Evolutionary conservation across 2,113 vertebrate species (phyloP).

Genomic region (Gymnarchus niloticus): DNA sequence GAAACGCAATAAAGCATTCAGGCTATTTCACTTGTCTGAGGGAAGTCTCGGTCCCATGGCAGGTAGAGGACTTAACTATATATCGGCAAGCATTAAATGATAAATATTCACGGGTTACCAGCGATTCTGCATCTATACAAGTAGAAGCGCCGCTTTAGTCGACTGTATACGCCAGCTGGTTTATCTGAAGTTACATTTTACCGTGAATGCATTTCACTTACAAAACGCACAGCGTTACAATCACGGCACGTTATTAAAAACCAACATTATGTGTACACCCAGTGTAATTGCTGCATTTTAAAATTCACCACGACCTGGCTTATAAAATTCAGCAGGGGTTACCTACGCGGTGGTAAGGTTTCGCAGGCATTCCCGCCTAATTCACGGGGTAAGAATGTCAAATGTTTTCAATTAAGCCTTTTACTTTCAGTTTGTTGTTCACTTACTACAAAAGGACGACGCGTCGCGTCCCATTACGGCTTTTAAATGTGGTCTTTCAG

Average conservation of each 20-base stretch:
- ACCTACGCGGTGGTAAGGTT: no score
- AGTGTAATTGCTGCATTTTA: background rate
- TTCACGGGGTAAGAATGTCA: background rate
- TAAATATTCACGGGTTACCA: no score
- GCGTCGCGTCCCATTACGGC: background rate
- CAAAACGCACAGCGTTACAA: background rate
- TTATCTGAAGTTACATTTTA: background rate
- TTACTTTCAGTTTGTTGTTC: background rate
- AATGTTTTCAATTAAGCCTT: background rate
- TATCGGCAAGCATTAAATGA: background rate
- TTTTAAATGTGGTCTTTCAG: background rate
- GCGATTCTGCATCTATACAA: background rate
- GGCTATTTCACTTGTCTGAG: background rate
- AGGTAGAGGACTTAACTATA: background rate
- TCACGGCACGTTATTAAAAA: background rate
- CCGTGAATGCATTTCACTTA: background rate
- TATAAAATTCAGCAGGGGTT: no score
- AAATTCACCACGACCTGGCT: background rate
- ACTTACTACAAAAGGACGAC: background rate
- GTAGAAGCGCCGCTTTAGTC: background rate
- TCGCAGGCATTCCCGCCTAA: background rate
- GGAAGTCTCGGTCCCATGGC: background rate
- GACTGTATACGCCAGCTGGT: background rate
- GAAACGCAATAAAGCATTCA: background rate
- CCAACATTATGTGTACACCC: background rate